A percentile compares a stretch with the other conserved stretches of the same genome.
These are phyloP conservation scores for Spatulosminthurus flaviceps DNA, from an alignment of 2,888 invertebrate genomes.

Conservation along the genomic window DNA sequence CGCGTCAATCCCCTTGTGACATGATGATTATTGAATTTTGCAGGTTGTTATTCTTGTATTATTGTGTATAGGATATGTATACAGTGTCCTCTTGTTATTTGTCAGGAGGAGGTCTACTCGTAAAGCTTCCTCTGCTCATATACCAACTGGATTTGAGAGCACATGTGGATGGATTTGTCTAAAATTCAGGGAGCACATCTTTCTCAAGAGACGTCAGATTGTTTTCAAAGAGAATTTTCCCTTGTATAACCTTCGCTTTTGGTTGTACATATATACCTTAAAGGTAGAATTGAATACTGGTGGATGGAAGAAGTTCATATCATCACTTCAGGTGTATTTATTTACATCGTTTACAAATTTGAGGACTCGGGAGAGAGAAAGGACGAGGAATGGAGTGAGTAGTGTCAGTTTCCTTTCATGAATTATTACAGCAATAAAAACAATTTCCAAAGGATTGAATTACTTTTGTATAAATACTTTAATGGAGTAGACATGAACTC, in stretches of 20 bases:
- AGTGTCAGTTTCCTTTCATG: constrained; percentile 27
- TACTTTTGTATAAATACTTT: constrained; percentile 8
- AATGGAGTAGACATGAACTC: not conserved
- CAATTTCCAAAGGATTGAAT: constrained; percentile 12
- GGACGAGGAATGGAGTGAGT: not conserved
- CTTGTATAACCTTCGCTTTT: too few relatives aligned
- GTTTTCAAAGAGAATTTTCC: too few relatives aligned
- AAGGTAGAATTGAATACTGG: too few relatives aligned
- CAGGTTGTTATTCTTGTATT: constrained; percentile 14
- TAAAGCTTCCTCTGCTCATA: not conserved
- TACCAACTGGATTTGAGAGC: not conserved
- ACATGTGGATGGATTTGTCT: too few relatives aligned
- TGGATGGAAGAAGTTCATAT: too few relatives aligned
- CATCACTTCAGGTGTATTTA: too few relatives aligned
- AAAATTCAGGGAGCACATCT: too few relatives aligned
- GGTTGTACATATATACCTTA: too few relatives aligned
- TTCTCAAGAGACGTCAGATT: too few relatives aligned
- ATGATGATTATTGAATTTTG: constrained; percentile 11
- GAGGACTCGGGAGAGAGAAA: too few relatives aligned
- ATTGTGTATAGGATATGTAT: too few relatives aligned
- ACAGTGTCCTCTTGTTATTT: not conserved
- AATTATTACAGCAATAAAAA: constrained; percentile 18
- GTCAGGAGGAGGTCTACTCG: not conserved
- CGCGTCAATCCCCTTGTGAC: constrained; percentile 7
- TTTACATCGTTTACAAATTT: too few relatives aligned